These are phyloP conservation scores for Ceyx melanurus DNA, from an alignment of 2,113 vertebrate genomes.

Conservation along the genomic window DNA sequence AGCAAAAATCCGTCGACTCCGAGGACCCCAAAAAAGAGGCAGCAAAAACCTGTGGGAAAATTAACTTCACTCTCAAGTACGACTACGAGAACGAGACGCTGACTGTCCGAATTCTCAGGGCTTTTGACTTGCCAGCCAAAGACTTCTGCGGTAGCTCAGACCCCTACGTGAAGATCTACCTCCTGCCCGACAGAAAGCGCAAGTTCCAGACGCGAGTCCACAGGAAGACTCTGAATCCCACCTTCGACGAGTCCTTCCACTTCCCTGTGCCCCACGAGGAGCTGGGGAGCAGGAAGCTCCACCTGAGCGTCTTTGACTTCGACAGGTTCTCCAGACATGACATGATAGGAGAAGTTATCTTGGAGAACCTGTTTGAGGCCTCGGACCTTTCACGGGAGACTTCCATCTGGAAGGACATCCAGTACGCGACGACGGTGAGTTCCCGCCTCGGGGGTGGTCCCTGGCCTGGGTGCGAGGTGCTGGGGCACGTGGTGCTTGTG, in stretches of 20 bases:
- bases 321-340: constrained; percentile 87
- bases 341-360: constrained; percentile 86
- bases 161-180: constrained; percentile 98
- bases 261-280: constrained; percentile 87
- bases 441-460: not conserved
- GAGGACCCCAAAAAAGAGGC: constrained; percentile 87
- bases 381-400: constrained; percentile 84
- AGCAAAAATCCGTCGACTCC: constrained; percentile 85
- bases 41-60: constrained; percentile 89
- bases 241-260: constrained; percentile 93
- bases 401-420: constrained; percentile 86
- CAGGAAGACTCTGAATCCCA: constrained; percentile 96
- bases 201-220: constrained; percentile 98
- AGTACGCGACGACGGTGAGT: constrained; percentile 83
- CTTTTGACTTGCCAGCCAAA: constrained; percentile 94
- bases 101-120: constrained; percentile 90
- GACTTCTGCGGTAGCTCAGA: constrained; percentile 98
- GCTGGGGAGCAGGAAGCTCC: constrained; percentile 79
- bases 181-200: constrained; percentile 94
- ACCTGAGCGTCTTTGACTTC: constrained; percentile 86
- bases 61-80: constrained; percentile 96
- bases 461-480: not conserved
- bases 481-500: accelerated
- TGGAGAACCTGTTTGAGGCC: constrained; percentile 85
- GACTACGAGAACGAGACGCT: constrained; percentile 93